Conservation (phyloP, 2,888 invertebrate genomes). For the Pantelozetes paolii region DNA sequence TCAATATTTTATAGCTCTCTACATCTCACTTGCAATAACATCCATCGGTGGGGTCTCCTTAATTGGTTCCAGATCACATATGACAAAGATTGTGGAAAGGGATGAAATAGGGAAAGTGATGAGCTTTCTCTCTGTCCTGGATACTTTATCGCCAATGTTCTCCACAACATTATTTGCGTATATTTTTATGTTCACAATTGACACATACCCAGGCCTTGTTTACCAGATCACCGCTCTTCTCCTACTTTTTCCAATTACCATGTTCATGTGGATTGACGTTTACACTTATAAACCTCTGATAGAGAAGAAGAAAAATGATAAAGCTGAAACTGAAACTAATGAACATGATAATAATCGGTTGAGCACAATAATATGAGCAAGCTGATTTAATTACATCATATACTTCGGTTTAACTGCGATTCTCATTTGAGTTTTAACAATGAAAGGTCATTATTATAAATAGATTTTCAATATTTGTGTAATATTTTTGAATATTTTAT, state of each 20-base stretch:
- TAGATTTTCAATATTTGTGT: too few species aligned
- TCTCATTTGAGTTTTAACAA: too few species aligned
- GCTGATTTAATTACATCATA: too few species aligned
- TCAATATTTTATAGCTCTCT: too few species aligned
- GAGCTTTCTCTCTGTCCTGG: conserved; percentile 21
- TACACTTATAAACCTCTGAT: neutral
- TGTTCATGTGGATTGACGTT: conserved; percentile 11
- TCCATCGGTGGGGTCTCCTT: neutral
- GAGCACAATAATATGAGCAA: too few species aligned
- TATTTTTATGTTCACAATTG: conserved; percentile 22
- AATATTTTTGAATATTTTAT: too few species aligned
- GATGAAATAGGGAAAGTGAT: conserved; percentile 33
- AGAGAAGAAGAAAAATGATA: neutral
- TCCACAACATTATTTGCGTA: neutral
- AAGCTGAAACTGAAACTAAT: too few species aligned
- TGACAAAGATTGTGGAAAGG: conserved; percentile 6
- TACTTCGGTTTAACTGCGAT: too few species aligned
- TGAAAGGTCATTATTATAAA: too few species aligned
- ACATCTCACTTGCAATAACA: too few species aligned
- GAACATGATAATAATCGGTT: too few species aligned
- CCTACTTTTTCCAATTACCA: neutral
- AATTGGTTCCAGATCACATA: conserved; percentile 16
- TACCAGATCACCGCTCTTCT: neutral
- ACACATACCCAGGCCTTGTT: neutral
- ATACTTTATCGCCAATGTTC: conserved; percentile 22